phyloP scores from a whole-genome alignment of 1,140 invertebrate genomes.

The Tetramorium parvispinum region DNA sequence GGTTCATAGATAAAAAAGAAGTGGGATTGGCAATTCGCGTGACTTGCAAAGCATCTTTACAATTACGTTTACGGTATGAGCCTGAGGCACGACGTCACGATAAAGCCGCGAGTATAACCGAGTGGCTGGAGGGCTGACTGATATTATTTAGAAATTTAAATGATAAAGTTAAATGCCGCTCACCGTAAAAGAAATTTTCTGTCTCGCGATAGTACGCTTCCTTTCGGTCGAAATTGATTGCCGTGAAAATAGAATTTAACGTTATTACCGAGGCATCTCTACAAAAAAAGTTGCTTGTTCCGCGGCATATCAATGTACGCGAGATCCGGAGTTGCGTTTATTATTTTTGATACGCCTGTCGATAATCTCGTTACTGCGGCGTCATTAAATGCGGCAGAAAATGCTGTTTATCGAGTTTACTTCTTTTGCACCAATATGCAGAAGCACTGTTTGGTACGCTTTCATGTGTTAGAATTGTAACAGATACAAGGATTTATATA shows the following conservation, averaged over 20 bases:
- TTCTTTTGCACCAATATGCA: slow-evolving; percentile 5
- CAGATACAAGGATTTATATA: neutral
- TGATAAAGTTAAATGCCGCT: slow-evolving; percentile 32
- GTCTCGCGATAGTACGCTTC: neutral
- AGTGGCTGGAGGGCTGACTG: neutral
- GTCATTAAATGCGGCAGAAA: slow-evolving; percentile 42
- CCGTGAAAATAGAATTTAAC: slow-evolving; percentile 22
- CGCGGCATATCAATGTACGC: neutral
- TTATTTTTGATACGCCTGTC: slow-evolving; percentile 23
- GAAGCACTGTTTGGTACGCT: neutral
- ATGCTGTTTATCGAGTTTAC: slow-evolving; percentile 43
- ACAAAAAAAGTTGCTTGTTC: slow-evolving; percentile 31
- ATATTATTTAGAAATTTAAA: slow-evolving; percentile 51
- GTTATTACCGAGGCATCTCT: neutral
- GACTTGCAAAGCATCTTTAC: slow-evolving; percentile 35
- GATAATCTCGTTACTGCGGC: slow-evolving; percentile 47
- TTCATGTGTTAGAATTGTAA: slow-evolving; percentile 11
- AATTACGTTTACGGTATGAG: slow-evolving; percentile 37
- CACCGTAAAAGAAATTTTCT: slow-evolving; percentile 4
- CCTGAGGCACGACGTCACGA: slow-evolving; percentile 23
- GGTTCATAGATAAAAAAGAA: slow-evolving; percentile 34
- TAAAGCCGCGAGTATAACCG: slow-evolving; percentile 20
- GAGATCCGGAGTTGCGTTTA: neutral
- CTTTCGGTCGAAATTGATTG: slow-evolving; percentile 13
- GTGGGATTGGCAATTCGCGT: slow-evolving; percentile 44